Conservation (phyloP, 37 sponge, comb jelly and placozoan species). For the Diacarnus erythraeanus region DNA sequence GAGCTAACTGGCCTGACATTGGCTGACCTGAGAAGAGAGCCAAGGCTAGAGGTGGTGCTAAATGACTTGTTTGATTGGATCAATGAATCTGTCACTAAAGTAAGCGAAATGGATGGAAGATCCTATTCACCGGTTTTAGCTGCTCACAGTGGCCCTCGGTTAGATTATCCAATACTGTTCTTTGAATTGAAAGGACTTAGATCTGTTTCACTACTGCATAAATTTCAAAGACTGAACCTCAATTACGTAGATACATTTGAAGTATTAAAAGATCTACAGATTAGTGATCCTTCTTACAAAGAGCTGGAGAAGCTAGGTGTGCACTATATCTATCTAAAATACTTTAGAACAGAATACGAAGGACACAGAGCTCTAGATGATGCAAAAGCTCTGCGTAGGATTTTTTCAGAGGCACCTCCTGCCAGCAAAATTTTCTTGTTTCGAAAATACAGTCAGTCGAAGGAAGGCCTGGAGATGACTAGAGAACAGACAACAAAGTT, state of each 20-base stretch:
- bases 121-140: conserved; percentile 15
- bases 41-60: neutral
- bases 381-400: conserved; percentile 15
- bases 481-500: neutral
- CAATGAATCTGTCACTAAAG: neutral
- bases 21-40: neutral
- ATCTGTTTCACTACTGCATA: neutral
- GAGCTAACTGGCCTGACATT: conserved; percentile 10
- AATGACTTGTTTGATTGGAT: conserved; percentile 15
- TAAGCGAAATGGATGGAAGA: neutral
- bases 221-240: conserved; percentile 8
- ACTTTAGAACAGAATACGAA: neutral
- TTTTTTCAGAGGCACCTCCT: conserved; percentile 10
- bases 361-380: conserved; percentile 23
- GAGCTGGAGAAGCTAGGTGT: neutral
- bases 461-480: neutral
- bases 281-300: neutral
- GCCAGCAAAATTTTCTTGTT: neutral
- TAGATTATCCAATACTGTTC: conserved; percentile 22
- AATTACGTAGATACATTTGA: conserved; percentile 12
- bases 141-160: conserved; percentile 15
- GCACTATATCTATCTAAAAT: neutral
- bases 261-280: neutral
- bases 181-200: neutral
- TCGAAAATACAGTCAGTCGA: neutral